A percentile compares a stretch with the other conserved stretches of the same genome.
phyloP scores from a whole-genome alignment of 2,888 invertebrate species.

The Lacanobia oleracea region DNA sequence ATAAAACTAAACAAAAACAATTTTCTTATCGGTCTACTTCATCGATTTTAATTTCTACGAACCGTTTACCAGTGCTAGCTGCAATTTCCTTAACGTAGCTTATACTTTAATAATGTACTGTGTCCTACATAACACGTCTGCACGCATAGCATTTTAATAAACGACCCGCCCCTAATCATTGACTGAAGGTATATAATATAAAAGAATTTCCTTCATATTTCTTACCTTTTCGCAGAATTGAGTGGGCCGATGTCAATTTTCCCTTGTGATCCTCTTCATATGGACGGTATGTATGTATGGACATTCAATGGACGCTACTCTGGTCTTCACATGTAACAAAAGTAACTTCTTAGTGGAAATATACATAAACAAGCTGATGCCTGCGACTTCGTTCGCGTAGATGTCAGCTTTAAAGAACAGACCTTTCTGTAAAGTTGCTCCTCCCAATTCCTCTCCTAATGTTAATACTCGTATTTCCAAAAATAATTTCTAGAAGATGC shows the following conservation, averaged over 20 bases:
- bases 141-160: slow-evolving; percentile 35
- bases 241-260: slow-evolving; percentile 27
- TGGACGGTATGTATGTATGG: slow-evolving; percentile 2
- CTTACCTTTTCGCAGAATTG: background rate
- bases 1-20: background rate
- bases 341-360: background rate
- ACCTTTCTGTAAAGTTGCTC: too few species aligned
- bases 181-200: slow-evolving; percentile 18
- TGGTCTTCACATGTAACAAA: background rate
- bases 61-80: slow-evolving; percentile 38
- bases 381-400: too few species aligned
- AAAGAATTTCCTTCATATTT: slow-evolving; percentile 17
- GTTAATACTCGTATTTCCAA: too few species aligned
- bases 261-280: slow-evolving; percentile 36
- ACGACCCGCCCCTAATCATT: background rate
- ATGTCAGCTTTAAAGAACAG: too few species aligned
- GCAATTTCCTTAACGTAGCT: slow-evolving; percentile 29
- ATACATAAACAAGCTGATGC: too few species aligned
- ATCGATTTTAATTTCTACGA: slow-evolving; percentile 55
- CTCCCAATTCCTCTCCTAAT: too few species aligned
- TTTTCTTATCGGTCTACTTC: slow-evolving; percentile 6
- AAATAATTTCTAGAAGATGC: too few species aligned
- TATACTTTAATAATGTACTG: slow-evolving; percentile 41
- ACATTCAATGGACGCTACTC: background rate
- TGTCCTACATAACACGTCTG: slow-evolving; percentile 27